Evolutionary conservation across 2,888 invertebrate species (phyloP).

Genomic region (Diarsia dahlii): DNA sequence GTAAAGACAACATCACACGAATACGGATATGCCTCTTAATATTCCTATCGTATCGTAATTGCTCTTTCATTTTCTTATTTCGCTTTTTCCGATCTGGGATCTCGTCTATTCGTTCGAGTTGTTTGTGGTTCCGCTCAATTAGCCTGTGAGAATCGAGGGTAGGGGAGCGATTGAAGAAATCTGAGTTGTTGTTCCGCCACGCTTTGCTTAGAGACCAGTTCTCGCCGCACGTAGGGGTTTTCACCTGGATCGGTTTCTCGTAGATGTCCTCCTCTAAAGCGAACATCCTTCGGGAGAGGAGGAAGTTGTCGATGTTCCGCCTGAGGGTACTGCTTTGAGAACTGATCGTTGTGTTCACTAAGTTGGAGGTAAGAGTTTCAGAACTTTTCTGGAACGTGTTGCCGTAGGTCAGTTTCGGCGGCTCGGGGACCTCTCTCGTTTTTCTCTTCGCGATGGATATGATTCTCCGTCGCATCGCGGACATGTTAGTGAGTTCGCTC

Average conservation of each 20-base stretch:
- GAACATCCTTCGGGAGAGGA: conserved; percentile 83
- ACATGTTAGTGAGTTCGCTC: conserved; percentile 88
- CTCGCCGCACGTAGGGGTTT: conserved; percentile 84
- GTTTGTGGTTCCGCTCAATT: conserved; percentile 74
- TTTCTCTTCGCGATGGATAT: conserved; percentile 85
- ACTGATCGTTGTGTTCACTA: conserved; percentile 84
- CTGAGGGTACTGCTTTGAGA: conserved; percentile 84
- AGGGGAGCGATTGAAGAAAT: conserved; percentile 81
- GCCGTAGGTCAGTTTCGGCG: conserved; percentile 77
- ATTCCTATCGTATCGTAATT: conserved; percentile 90
- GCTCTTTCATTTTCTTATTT: conserved; percentile 85
- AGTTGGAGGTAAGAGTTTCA: conserved; percentile 82
- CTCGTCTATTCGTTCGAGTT: conserved; percentile 85
- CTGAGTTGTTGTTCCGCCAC: conserved; percentile 84
- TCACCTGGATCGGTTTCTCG: conserved; percentile 85
- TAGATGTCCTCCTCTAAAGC: conserved; percentile 86
- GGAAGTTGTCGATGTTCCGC: conserved; percentile 85
- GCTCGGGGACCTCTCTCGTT: conserved; percentile 79
- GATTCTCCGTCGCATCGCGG: conserved; percentile 85
- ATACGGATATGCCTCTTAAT: conserved; percentile 92
- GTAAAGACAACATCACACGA: conserved; percentile 92
- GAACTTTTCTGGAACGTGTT: conserved; percentile 75
- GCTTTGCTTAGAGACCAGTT: conserved; percentile 90
- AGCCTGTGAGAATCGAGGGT: conserved; percentile 74
- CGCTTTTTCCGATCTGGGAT: conserved; percentile 80